These are phyloP conservation scores for Indicator indicator DNA, from an alignment of 2,113 vertebrate genomes.

Conservation along the genomic window DNA sequence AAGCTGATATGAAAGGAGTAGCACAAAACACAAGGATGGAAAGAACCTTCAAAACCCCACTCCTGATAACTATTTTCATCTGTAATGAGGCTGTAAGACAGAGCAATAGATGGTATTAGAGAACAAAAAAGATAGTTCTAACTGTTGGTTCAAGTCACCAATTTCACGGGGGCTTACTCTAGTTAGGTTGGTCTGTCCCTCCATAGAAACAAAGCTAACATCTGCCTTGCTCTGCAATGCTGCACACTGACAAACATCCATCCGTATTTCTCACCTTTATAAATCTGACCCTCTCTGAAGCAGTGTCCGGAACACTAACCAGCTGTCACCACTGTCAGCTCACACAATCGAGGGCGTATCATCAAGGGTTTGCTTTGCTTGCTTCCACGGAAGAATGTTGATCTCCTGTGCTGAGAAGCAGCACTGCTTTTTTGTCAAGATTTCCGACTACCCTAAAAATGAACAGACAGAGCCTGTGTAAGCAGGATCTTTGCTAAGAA, in stretches of 20 bases:
- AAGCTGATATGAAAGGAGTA: not conserved
- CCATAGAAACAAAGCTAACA: not conserved
- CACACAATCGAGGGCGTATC: fast-evolving
- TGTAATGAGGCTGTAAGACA: not conserved
- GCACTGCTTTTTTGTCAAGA: fast-evolving
- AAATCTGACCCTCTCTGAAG: not conserved
- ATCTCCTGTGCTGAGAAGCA: fast-evolving
- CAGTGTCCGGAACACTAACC: fast-evolving
- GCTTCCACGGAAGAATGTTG: fast-evolving
- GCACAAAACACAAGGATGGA: not conserved
- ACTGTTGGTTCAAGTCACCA: not conserved
- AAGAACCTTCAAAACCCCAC: not conserved
- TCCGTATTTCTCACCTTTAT: not conserved
- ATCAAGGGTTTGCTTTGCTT: not conserved
- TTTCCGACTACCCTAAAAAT: not conserved
- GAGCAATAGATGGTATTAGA: no score
- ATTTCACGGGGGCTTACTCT: not conserved
- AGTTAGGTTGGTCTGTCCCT: fast-evolving
- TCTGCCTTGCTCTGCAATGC: not conserved
- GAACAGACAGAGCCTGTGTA: not conserved
- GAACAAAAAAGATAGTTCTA: no score
- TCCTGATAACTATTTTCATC: not conserved
- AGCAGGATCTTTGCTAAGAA: not conserved
- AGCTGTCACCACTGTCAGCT: not conserved
- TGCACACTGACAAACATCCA: not conserved